Percentiles rank a stretch among this genome's conserved stretches.
Conservation (phyloP, 2,797 vertebrate genomes). For the Vireo griseus region DNA sequence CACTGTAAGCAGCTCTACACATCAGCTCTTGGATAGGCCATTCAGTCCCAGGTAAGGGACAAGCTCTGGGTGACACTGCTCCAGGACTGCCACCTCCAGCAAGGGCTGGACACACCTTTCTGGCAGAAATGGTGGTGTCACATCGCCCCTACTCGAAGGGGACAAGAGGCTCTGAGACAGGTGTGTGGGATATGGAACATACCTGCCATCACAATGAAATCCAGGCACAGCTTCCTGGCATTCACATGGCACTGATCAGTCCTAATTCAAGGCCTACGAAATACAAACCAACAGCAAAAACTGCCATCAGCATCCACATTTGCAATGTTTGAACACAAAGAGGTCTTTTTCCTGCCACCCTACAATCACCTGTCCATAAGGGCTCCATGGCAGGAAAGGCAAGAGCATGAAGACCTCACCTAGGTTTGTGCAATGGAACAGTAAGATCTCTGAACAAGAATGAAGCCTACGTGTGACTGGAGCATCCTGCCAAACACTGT, state of each 20-base stretch:
- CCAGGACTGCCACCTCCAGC: not conserved
- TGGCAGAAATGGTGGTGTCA: not conserved
- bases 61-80: not conserved
- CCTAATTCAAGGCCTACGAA: not conserved
- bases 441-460: not conserved
- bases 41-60: not conserved
- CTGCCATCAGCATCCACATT: not conserved
- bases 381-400: not conserved
- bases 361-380: not conserved
- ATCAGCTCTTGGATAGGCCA: not conserved
- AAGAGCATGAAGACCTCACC: not conserved
- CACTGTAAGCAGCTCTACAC: not conserved
- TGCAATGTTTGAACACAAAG: not conserved
- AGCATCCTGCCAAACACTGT: not conserved
- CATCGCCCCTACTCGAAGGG: not conserved
- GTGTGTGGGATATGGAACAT: fast-evolving
- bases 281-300: not conserved
- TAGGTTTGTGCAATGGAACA: not conserved
- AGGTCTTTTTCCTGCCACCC: not conserved
- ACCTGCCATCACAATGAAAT: not conserved
- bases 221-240: not conserved
- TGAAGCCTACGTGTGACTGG: not conserved
- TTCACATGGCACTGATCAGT: fast-evolving
- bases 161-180: not conserved
- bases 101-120: not conserved